These are phyloP conservation scores for Chelonus formosanus DNA, from an alignment of 2,888 invertebrate genomes.

Conservation along the genomic window DNA sequence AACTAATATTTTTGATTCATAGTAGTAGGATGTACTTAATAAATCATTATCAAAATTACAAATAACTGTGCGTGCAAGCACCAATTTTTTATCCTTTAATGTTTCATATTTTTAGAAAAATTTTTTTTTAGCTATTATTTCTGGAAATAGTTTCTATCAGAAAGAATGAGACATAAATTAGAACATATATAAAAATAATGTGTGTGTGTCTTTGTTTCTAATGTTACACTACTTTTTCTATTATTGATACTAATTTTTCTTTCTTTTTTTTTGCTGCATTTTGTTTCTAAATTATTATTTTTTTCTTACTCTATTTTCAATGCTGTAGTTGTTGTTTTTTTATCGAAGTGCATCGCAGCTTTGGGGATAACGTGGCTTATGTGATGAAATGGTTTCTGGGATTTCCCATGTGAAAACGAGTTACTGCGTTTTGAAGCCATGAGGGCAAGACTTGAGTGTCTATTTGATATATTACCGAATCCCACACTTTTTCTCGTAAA, in stretches of 20 bases:
- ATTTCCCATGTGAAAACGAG: constrained; percentile 45
- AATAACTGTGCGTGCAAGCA: no score
- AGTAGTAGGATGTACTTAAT: no score
- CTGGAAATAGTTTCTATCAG: no score
- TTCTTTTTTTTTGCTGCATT: constrained; percentile 1
- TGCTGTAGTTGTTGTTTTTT: constrained; percentile 6
- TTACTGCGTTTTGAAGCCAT: constrained; percentile 38
- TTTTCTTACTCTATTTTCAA: constrained; percentile 1
- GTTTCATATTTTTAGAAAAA: no score
- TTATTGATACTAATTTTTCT: background rate
- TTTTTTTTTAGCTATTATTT: no score
- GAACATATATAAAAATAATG: no score
- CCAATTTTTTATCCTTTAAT: no score
- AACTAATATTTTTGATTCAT: no score
- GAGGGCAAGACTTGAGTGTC: constrained; percentile 33
- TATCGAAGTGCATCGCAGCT: constrained; percentile 21
- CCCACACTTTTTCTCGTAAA: constrained; percentile 19
- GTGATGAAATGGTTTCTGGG: constrained; percentile 42
- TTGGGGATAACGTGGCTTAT: constrained; percentile 27
- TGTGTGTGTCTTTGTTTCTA: no score
- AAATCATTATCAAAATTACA: no score
- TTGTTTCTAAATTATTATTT: constrained; percentile 12
- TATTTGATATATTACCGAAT: constrained; percentile 36
- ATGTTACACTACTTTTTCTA: no score
- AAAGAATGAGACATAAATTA: no score